Percentiles rank a stretch among this genome's conserved stretches.
Evolutionary conservation across 2,888 invertebrate genomes (phyloP).

Genomic region (Megamerina dolium): DNA sequence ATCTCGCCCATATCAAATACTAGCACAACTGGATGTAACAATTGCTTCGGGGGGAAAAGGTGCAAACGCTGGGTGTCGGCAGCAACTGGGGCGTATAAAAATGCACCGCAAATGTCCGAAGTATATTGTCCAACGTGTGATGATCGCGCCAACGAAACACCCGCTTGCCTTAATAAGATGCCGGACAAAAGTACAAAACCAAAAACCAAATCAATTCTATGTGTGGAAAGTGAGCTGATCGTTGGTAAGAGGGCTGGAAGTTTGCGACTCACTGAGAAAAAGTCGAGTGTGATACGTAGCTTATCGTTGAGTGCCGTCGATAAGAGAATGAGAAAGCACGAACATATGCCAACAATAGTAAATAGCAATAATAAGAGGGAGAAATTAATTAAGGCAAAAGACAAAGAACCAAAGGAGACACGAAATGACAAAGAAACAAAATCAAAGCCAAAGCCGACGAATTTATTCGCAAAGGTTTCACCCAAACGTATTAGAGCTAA

Average conservation of each 20-base stretch:
- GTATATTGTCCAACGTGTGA: conserved; percentile 54
- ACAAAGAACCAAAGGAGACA: conserved; percentile 15
- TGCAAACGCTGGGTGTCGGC: conserved; percentile 40
- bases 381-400: conserved; percentile 18
- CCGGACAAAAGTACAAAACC: conserved; percentile 39
- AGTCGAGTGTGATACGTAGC: conserved; percentile 30
- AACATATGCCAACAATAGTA: conserved; percentile 16
- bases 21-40: conserved; percentile 44
- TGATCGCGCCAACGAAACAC: conserved; percentile 45
- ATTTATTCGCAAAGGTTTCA: conserved; percentile 33
- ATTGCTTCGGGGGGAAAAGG: conserved; percentile 44
- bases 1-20: conserved; percentile 20
- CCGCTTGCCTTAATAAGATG: conserved; percentile 53
- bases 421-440: conserved; percentile 1
- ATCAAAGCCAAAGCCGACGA: conserved; percentile 25
- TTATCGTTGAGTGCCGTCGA: conserved; percentile 35
- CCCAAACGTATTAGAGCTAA: conserved; percentile 30
- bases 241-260: conserved; percentile 30
- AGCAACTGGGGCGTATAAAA: conserved; percentile 26
- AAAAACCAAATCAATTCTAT: conserved; percentile 42
- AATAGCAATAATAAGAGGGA: conserved; percentile 19
- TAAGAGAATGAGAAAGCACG: conserved; percentile 20
- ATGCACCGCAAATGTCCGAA: conserved; percentile 54
- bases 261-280: conserved; percentile 26
- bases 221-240: conserved; percentile 46